Base-by-base conservation (phyloP, 2,113 vertebrate species). In the Ibidorhyncha struthersii region DNA sequence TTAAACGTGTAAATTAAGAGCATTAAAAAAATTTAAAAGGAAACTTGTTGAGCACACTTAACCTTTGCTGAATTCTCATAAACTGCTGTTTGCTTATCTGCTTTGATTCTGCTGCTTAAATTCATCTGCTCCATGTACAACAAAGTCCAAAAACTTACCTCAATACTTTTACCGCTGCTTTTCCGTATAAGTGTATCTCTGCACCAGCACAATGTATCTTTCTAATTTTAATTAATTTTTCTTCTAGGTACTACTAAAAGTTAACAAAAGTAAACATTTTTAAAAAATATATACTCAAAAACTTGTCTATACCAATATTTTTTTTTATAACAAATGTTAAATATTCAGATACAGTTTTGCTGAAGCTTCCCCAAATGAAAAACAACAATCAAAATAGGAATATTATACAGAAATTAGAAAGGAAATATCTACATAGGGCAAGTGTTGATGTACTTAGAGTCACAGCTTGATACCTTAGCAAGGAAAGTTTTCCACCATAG, bases 281-380 rank as follows among this genome's bases (percentile, higher is more conserved):
- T 0, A 13, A 84, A 34, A 40, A 12, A 41, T 10, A 25, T 27
- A 14, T 8, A 34, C 1, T 23, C 4, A 66, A 40, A 82, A 58
- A 16, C 1, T 5, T 47, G 5, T 30, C 11, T 21, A 2, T 71
- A 67, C 8, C 6, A 21, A 36, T 40, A 74, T 59, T 6, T 0
- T 41, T 86, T 86, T 61, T 80, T 26, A 30, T 12, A 79, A 59
- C 20, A 76, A 67, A 76, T 13, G 0, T 27, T 40, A 59, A 66
- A 59, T 80, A 55, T 9, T 27, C 11, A 53, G 5, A 62, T 45
- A 50, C 1, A n/a, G 4, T 36, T 82, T 58, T 63, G 12, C 16
- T 50, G 25, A 73, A 67, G 16, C 2, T 55, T 80, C 74, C 56
- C 4, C 13, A 69, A 78, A 59, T 19, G 4, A 82, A 82, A 85